phyloP scores from a whole-genome alignment of 2,113 vertebrate species.

The Lagopus muta region DNA sequence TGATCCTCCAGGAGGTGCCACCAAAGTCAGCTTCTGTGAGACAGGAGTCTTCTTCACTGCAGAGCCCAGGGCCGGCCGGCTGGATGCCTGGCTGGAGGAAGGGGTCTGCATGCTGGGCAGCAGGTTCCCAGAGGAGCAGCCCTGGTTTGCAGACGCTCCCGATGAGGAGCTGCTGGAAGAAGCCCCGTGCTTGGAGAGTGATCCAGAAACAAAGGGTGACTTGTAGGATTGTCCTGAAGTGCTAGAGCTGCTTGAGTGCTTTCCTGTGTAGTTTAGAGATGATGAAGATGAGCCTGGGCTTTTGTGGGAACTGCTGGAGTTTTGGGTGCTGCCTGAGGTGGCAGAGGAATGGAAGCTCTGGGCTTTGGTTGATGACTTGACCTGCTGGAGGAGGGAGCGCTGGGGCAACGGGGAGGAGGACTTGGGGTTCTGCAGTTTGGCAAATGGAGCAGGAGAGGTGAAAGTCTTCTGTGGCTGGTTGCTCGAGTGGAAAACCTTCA shows the following conservation, averaged over 20 bases:
- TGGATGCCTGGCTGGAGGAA: slow-evolving; percentile 35
- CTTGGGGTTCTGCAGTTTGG: slow-evolving; percentile 78
- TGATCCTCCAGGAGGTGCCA: slow-evolving; percentile 83
- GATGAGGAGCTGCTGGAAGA: slow-evolving; percentile 70
- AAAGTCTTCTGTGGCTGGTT: slow-evolving; percentile 79
- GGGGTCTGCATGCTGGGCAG: slow-evolving; percentile 42
- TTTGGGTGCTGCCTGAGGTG: slow-evolving; percentile 14
- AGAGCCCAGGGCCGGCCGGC: slow-evolving; percentile 54
- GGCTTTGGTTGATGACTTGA: slow-evolving; percentile 79
- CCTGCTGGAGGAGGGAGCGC: slow-evolving; percentile 77
- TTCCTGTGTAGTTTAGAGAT: slow-evolving; percentile 70
- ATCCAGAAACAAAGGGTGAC: slow-evolving; percentile 64
- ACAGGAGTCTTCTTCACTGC: slow-evolving; percentile 71
- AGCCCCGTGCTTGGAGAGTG: slow-evolving; percentile 73
- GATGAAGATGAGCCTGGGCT: slow-evolving; percentile 48
- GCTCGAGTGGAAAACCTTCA: slow-evolving; percentile 80
- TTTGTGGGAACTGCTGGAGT: slow-evolving; percentile 74
- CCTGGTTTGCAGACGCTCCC: slow-evolving; percentile 62
- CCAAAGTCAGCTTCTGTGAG: slow-evolving; percentile 84
- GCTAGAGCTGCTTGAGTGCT: slow-evolving; percentile 67
- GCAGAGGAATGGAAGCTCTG: slow-evolving; percentile 77
- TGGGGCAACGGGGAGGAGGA: slow-evolving; percentile 73
- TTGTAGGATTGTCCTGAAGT: slow-evolving; percentile 77
- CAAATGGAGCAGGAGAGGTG: slow-evolving; percentile 66
- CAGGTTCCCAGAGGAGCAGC: slow-evolving; percentile 63